phyloP scores from a whole-genome alignment of 37 sponge, comb jelly and placozoan species.

The Aplysina aerophoba region DNA sequence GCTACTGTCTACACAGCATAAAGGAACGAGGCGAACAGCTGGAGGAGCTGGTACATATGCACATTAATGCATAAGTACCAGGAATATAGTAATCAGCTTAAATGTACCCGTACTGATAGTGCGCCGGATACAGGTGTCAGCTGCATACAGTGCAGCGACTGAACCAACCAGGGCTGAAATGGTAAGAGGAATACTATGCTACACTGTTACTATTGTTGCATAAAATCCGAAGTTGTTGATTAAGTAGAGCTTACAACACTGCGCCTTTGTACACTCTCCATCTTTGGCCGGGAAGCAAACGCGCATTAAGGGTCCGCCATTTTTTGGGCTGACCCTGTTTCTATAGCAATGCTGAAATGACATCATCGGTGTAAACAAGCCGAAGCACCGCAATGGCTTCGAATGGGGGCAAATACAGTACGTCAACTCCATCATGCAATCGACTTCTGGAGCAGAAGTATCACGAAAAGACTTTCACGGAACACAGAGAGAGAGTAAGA shows the following conservation, averaged over 20 bases:
- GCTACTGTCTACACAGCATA: too few relatives aligned
- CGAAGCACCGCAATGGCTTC: constrained; percentile 13
- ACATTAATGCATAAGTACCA: too few relatives aligned
- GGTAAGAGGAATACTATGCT: too few relatives aligned
- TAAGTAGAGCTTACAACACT: not conserved
- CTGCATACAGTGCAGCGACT: too few relatives aligned
- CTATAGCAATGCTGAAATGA: not conserved
- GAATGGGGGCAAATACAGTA: constrained; percentile 52
- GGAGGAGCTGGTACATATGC: too few relatives aligned
- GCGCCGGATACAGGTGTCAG: too few relatives aligned
- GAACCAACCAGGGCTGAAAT: too few relatives aligned
- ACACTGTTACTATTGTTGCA: too few relatives aligned
- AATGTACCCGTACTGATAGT: too few relatives aligned
- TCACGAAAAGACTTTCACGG: constrained; percentile 64
- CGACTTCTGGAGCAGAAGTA: constrained; percentile 77
- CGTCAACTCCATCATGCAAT: constrained; percentile 61
- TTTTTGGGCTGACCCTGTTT: not conserved
- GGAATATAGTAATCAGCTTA: too few relatives aligned
- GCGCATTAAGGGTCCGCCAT: not conserved
- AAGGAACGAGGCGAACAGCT: too few relatives aligned
- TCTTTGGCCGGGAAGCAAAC: not conserved
- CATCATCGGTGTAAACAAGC: not conserved
- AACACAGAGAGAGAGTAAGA: constrained; percentile 71
- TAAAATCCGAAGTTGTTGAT: not conserved
- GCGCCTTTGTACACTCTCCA: constrained; percentile 2